Evolutionary conservation across 2,797 vertebrate species (phyloP).

Genomic region (Cyclura pinguis): DNA sequence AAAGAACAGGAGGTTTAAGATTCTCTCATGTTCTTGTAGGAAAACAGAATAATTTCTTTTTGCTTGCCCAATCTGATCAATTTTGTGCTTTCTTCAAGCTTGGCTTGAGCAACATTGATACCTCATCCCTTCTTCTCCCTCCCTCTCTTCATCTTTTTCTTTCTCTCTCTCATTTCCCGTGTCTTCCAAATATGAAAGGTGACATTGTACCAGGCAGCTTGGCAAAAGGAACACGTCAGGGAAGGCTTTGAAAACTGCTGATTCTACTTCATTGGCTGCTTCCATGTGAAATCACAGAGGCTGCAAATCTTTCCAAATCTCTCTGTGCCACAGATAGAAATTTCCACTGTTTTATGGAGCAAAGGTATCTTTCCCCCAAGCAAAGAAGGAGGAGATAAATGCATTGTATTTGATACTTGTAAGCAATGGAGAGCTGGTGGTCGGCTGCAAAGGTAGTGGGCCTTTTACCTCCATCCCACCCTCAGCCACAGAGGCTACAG

Average conservation of each 20-base stretch:
- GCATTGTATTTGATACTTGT: conserved; percentile 11
- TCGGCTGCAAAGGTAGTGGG: background rate
- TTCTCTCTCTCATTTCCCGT: background rate
- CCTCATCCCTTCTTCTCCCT: too few relatives aligned
- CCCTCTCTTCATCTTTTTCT: background rate
- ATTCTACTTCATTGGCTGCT: conserved; percentile 8
- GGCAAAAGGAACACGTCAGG: conserved; percentile 12
- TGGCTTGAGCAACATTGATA: background rate
- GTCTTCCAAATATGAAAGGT: conserved; percentile 11
- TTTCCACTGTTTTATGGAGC: conserved; percentile 12
- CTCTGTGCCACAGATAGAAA: background rate
- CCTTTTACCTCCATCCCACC: background rate
- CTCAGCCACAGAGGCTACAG: background rate
- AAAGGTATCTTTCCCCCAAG: background rate
- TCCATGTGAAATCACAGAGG: conserved; percentile 28
- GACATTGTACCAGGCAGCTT: background rate
- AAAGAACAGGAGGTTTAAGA: background rate
- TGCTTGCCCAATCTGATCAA: background rate
- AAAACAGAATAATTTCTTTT: background rate
- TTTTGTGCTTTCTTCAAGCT: background rate
- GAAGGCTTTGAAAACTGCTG: conserved; percentile 20
- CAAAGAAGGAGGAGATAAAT: background rate
- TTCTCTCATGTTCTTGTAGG: background rate
- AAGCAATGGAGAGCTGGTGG: background rate
- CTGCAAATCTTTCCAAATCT: conserved; percentile 38